Evolutionary conservation across 2,888 invertebrate species (phyloP).

Genomic region (Pocota personata): DNA sequence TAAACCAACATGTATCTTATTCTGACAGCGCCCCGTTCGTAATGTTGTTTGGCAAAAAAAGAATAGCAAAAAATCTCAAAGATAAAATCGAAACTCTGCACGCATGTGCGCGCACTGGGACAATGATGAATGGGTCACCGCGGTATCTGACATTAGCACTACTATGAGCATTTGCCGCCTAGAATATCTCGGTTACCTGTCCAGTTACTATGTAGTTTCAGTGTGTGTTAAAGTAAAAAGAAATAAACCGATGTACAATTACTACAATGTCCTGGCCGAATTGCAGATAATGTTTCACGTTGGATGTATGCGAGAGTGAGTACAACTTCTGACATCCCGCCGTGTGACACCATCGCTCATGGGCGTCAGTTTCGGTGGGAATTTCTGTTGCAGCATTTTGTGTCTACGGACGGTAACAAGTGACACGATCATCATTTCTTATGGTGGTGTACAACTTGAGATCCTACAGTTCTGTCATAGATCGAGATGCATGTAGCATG

Average conservation of each 20-base stretch:
- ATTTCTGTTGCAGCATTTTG: background rate
- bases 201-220: constrained; percentile 3
- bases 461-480: background rate
- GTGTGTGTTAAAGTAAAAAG: background rate
- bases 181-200: constrained; percentile 54
- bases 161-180: constrained; percentile 56
- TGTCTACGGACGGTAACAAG: background rate
- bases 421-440: constrained; percentile 20
- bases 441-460: background rate
- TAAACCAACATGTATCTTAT: constrained; percentile 42
- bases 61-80: background rate
- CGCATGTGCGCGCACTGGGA: constrained; percentile 58
- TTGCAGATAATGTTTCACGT: constrained; percentile 16
- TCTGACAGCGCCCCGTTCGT: constrained; percentile 60
- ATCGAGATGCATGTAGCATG: constrained; percentile 24
- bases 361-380: constrained; percentile 9
- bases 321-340: constrained; percentile 56
- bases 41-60: constrained; percentile 15
- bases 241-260: constrained; percentile 18
- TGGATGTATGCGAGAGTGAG: background rate
- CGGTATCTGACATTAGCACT: constrained; percentile 50
- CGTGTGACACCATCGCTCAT: constrained; percentile 64
- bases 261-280: constrained; percentile 38
- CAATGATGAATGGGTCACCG: constrained; percentile 67
- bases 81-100: constrained; percentile 59